Base-by-base conservation (phyloP, 2,113 vertebrate species). In the Myxocyprinus asiaticus region DNA sequence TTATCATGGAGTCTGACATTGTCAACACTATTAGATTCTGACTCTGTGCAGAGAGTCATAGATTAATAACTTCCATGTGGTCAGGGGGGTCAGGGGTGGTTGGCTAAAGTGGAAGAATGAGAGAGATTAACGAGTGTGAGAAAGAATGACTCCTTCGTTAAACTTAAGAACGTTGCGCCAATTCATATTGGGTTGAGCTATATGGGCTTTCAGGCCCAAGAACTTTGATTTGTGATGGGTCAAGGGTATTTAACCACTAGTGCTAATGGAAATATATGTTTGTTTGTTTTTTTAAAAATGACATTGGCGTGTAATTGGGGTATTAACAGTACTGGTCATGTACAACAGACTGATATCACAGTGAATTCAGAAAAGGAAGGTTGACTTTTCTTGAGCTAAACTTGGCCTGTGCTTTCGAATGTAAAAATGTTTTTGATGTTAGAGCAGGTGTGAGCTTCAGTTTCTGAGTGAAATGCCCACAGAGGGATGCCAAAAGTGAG, bases 1-100 rank as follows among this genome's bases (percentile, higher is more conserved):
- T 92, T 91, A 92, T 92, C 90, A 87, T 77, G 73, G 78, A 83
- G 85, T 86, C 84, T 89, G 89, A 90, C 89, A 91, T 88, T 90
- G 90, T 91, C 89, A 91, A 91, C 87, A 89, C 85, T 89, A 87
- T 90, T 91, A 90, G 79, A 91, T 90, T 90, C 86, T 15, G 51
- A 82, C 79, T 83, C 73, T 71, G 56, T 53, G 66, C 74, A 84
- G 81, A 73, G 79, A 88, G 83, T 86, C 83, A 5, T 79, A 90
- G 91, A 92, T 92, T 90, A 91, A 91, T 91, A 91, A 90, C 88
- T 85, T 88, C 80, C 84, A 87, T 84, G 73, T 85, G 83, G 83
- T 66, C 43, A 11, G 70, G 70, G 55, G 69, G 69, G 69, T 72
- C 42, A 4, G 75, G 81, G 58, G 81, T 83, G 88, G 86, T 89